Base-by-base conservation (phyloP, 2,113 vertebrate genomes). In the Anser brachyrhynchus region DNA sequence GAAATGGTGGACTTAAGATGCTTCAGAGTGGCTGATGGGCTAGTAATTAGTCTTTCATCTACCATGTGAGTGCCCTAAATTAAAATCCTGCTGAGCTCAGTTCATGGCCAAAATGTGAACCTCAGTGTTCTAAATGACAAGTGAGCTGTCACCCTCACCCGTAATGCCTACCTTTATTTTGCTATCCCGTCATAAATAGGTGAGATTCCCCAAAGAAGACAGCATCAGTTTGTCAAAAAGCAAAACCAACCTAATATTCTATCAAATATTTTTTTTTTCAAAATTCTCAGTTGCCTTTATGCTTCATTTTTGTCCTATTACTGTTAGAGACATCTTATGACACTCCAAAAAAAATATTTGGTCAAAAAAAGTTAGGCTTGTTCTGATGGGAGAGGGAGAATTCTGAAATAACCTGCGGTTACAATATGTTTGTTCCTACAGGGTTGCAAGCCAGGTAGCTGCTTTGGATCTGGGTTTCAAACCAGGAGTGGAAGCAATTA, bases 381-480 rank as follows among this genome's bases (percentile, higher is more conserved):
- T 80, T 92, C 41, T 83, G 23, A 51, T 82, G 46, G 22, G 52
- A 87, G n/a, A 73, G 41, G 18, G 28, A 71, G 44, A 82, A 46
- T 74, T 89, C 35, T 86, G 66, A 84, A 81, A 35, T 66, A 49
- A 71, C 54, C 69, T 58, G 1, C 57, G 84, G 58, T 57, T 19
- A 8, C 33, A 28, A 71, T 49, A 11, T 93, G 51, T 92, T 82
- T 69, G 1, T 96, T 92, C 73, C 65, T 93, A n/a, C 89, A 99
- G 99, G 95, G 98, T 99, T 96, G 99, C 99, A 95, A 99, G 99
- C 97, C 99, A 99, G 93, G 99, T 99, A 23, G 99, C 99, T 95
- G 99, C 99, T 31, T 97, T 99, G 96, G 99, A 99, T 93, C 97
- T 99, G 90, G 99, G 99, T 62, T 99, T 99, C 98, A 99, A 99